Percentiles rank a stretch among this genome's conserved stretches.
These are phyloP conservation scores for Arremon aurantiirostris DNA, from an alignment of 2,797 vertebrate genomes.

Conservation along the genomic window DNA sequence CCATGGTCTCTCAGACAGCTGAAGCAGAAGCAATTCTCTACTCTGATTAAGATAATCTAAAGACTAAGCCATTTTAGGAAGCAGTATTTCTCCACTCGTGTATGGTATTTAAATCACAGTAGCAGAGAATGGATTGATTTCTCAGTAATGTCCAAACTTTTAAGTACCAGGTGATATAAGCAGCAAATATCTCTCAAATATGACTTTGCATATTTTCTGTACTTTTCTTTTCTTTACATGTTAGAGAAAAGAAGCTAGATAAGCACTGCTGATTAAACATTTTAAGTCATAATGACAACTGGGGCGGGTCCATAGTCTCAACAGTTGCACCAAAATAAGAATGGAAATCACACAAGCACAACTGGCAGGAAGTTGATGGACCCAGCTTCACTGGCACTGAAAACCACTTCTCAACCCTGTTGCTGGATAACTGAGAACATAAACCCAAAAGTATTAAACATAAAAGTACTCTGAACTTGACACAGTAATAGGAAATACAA, in stretches of 20 bases:
- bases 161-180: background rate
- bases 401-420: background rate
- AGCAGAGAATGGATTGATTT: background rate
- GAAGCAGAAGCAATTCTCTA: background rate
- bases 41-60: background rate
- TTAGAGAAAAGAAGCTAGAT: background rate
- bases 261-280: background rate
- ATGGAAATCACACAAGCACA: background rate
- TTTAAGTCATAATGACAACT: background rate
- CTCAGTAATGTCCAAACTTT: background rate
- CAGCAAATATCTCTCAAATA: background rate
- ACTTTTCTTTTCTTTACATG: background rate
- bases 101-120: background rate
- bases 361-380: background rate
- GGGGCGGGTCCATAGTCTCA: background rate
- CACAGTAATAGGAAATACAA: background rate
- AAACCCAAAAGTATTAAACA: background rate
- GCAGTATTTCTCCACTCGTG: background rate
- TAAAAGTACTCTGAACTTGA: background rate
- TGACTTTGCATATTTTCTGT: background rate
- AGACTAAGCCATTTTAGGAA: background rate
- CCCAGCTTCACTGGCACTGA: background rate
- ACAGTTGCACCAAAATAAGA: background rate
- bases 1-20: background rate
- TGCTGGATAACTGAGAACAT: background rate